Evolutionary conservation across 1,140 invertebrate genomes (phyloP), one percentile per base, ranked within the genome.

Genomic region (Papilio polyxenes): DNA sequence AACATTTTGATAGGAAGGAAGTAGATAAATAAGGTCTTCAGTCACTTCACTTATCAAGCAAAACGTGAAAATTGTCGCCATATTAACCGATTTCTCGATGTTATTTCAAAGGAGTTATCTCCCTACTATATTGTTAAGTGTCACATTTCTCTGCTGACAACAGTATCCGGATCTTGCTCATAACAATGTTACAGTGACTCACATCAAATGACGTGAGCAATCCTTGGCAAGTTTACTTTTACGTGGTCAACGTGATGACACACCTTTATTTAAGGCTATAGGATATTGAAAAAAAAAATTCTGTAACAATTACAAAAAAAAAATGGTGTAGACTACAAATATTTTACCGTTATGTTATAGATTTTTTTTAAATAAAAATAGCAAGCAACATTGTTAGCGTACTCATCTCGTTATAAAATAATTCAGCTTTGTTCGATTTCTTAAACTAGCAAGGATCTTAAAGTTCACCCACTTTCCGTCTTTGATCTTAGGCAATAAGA

Each of bases 161-260:
- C 62, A 65, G 13, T 37, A 40, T 72, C 31, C 65, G 23, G 65
- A 37, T 11, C 23, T 37, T 72, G 65, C 4, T 37, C 31, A 72
- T 15, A 72, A 23, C 23, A 72, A 37, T 72, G 65, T 37, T 72
- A 37, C 31, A 72, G 13, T 72, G 65, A 72, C 13, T 72, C 65
- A 72, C 23, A 15, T 69, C 11, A 37, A 37, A 15, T 72, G 65
- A 72, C 65, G 65, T 72, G 62, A 13, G 23, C 62, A 15, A 31
- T 23, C 65, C 37, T 72, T 31, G 62, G 65, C n/a, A 37, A 69
- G 62, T 72, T 72, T 72, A 72, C 65, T 72, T 72, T 72, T 72
- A 72, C 31, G 65, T 72, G 31, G 65, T 40, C 31, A 62, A 20
- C 59, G 9, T 13, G 65, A 72, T 72, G 65, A 72, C 65, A 72